Evolutionary conservation across 2,113 vertebrate species (phyloP), one percentile per base, ranked within the genome.

Genomic region (Amphilophus citrinellus): DNA sequence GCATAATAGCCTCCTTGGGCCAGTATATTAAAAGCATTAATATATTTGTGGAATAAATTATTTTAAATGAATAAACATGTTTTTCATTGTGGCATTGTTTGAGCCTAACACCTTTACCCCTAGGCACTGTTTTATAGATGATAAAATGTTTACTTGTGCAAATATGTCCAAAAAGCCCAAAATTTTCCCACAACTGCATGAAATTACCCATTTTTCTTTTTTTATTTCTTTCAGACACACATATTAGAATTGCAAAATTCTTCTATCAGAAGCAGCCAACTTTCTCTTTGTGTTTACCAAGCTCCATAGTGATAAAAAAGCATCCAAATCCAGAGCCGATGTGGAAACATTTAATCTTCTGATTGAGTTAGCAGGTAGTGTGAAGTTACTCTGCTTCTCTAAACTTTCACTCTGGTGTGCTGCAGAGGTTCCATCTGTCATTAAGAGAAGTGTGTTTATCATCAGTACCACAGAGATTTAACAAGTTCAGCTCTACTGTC

Each of bases 341-440:
- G 92, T 95, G 89, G 93, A 89, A 95, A 95, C 87, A 89, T 88
- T 89, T 92, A 94, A 93, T 89, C 56, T 79, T 68, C 80, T 91
- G 86, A 94, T 93, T 91, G 66, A 93, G 94, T 93, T 92, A 93
- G 77, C 20, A 77, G 66, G 44, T 27, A 58, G 75, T 83, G 27
- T 66, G 20, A 76, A 79, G 80, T 78, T 79, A 65, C 76, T 73
- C 75, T 68, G 11, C 66, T 86, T 75, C 80, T 60, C 84, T 85
- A 91, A 87, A 91, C 79, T 80, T 73, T 58, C 37, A 66, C 71
- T 87, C 13, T 50, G 63, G 30, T 84, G 79, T 62, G 82, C 56
- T 59, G 44, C n/a, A 27, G 61, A 86, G 58, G 80, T 44, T 84
- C 63, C 60, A 79, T 32, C 61, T 77, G 61, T 83, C 58, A 60